Evolutionary conservation across 1,140 invertebrate genomes (phyloP), one percentile per base, ranked within the genome.

Genomic region (Drosophila fuyamai): DNA sequence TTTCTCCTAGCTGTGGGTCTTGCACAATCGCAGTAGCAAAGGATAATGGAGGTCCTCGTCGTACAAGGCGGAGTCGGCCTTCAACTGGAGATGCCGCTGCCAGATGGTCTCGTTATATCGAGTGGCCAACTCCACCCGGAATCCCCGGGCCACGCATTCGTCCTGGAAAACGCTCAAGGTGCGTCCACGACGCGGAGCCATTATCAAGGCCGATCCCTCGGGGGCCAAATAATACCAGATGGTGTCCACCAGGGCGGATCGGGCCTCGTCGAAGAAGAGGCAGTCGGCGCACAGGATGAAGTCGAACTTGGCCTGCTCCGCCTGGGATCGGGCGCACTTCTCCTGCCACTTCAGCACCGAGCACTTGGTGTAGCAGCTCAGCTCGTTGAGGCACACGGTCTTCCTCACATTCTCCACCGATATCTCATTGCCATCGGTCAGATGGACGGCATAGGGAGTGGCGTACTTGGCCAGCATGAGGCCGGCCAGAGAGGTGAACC

Each of bases 401-500:
- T 93, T 92, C 46, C 94, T 90, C 4, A 96, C 96, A 93, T 97
- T 97, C 78, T 96, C 94, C 14, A 97, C 94, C 56, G 96, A 96
- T 32, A 94, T 94, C 77, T 94, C 94, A 92, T 97, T 97, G 14
- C 97, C 97, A 92, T 97, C 97, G 9, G 96, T 97, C 5, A 97
- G 92, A 46, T 94, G 94, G 8, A 96, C 95, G 7, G 91, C 88
- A 58, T 92, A 93, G 0, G 95, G 94, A 38, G 92, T 82, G 51
- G 94, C 94, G 79, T 95, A 95, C 80, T 96, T 96, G 78, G 96
- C 96, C 72, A 95, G 93, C 75, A 96, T 94, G 2, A 97, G 91
- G 4, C 96, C 97, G 8, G 96, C 96, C 36, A 98, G 92, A 79
- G 96, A 97, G 43, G 96, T 97, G 96, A 98, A 97, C 0, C 97